Percentiles rank a stretch among this genome's conserved stretches.
phyloP scores from a whole-genome alignment of 2,113 vertebrate genomes.

The Albula goreensis region DNA sequence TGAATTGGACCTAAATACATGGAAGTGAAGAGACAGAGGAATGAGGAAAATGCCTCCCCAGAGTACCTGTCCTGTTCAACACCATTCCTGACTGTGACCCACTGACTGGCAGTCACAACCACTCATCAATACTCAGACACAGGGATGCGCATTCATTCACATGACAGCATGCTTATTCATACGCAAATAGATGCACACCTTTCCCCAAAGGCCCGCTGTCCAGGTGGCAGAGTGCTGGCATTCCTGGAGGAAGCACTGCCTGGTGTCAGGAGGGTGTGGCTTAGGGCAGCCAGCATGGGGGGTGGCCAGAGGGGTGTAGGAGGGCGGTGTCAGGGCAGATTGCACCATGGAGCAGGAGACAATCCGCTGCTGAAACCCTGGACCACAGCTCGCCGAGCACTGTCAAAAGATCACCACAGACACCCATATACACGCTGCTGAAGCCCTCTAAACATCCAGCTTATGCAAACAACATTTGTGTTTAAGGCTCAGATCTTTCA shows the following conservation, averaged over 20 bases:
- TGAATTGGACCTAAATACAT: no score
- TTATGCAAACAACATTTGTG: no score
- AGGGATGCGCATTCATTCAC: slow-evolving; percentile 12
- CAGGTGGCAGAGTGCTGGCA: slow-evolving; percentile 76
- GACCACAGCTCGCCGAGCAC: slow-evolving; percentile 82
- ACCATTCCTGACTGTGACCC: no score
- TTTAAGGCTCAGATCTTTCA: no score
- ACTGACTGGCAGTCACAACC: no score
- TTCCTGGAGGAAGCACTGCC: slow-evolving; percentile 70
- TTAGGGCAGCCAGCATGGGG: slow-evolving; percentile 67
- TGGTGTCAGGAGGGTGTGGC: slow-evolving; percentile 57
- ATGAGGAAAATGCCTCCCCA: no score
- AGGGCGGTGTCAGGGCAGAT: slow-evolving; percentile 46
- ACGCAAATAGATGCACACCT: slow-evolving; percentile 59
- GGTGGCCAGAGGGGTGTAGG: slow-evolving; percentile 49
- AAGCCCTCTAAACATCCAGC: no score
- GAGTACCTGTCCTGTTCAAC: no score
- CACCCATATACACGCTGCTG: no score
- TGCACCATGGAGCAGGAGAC: slow-evolving; percentile 72
- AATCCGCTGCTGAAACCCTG: slow-evolving; percentile 72
- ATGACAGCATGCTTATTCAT: background rate
- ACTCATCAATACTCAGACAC: background rate
- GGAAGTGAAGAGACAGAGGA: no score
- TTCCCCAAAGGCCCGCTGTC: slow-evolving; percentile 84
- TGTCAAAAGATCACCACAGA: slow-evolving; percentile 47